Percentiles rank a stretch among this genome's conserved stretches.
phyloP scores from a whole-genome alignment of 2,888 invertebrate genomes.

The Ferrisia virgata region DNA sequence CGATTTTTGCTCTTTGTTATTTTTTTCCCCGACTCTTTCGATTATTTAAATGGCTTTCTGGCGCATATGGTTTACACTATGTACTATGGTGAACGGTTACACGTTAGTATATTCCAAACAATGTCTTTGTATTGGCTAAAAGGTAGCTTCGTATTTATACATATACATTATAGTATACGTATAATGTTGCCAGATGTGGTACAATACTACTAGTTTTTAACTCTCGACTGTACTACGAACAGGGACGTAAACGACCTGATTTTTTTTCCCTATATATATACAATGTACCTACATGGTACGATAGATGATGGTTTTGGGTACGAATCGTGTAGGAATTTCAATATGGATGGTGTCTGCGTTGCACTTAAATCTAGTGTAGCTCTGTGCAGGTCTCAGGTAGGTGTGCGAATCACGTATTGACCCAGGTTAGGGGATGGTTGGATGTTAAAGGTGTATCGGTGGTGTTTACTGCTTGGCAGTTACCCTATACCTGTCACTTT shows the following conservation, averaged over 20 bases:
- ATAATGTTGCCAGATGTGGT: slow-evolving; percentile 11
- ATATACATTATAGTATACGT: background rate
- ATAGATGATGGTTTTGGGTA: background rate
- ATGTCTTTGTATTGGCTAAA: slow-evolving; percentile 1
- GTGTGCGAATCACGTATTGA: background rate
- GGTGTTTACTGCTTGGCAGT: too few species aligned
- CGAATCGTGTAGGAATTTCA: background rate
- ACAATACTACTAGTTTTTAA: background rate
- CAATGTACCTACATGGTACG: background rate
- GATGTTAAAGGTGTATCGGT: too few species aligned
- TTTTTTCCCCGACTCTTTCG: background rate
- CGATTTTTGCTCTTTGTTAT: background rate
- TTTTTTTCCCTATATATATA: background rate
- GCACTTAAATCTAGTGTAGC: background rate
- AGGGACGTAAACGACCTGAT: background rate
- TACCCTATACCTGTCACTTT: background rate
- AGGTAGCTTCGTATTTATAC: too few species aligned
- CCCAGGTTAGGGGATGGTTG: background rate
- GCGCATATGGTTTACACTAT: slow-evolving; percentile 5
- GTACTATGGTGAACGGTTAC: background rate
- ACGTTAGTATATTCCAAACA: background rate
- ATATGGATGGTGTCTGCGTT: background rate
- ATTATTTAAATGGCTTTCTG: slow-evolving; percentile 23
- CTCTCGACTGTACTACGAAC: background rate
- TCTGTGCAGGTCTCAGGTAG: background rate